Evolutionary conservation across 1,140 invertebrate species (phyloP), one percentile per base, ranked within the genome.

Genomic region (Pseudomyrmex dendroicus): DNA sequence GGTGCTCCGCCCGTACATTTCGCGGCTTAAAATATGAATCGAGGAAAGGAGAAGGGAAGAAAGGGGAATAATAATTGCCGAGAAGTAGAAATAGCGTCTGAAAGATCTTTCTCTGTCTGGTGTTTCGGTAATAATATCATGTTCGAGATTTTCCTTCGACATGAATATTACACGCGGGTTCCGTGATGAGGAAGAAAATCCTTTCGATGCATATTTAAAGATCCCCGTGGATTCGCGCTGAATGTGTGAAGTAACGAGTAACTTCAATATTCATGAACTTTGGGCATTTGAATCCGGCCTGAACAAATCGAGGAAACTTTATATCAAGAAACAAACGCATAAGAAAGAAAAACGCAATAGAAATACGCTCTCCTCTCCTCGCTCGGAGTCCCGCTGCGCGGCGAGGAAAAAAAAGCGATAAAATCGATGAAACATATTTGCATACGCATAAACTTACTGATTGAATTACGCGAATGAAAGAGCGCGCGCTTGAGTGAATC

Each of bases 191-290:
- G 52, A 78, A 48, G 61, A 57, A 48, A 46, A 54, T 68, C 44
- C 64, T 68, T 48, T 52, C 35, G 74, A 66, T 68, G 74, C 64
- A 68, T 70, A 78, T 78, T 78, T 48, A 78, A 78, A 78, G 50
- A 78, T 70, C 56, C 57, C 9, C n/a, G 35, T 44, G 70, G 22
- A 52, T 76, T 82, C 48, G 52, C 57, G 46, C 25, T 73, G 67
- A 72, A 82, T 73, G 70, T 76, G 50, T 56, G 50, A 73, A 73
- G 17, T 82, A 61, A 73, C 70, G 70, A 76, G 17, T 73, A 44
- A 66, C 70, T 82, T 73, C 25, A 72, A 82, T 73, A 82, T 73
- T 73, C 78, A 73, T 82, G 57, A 73, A 54, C 59, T 52, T 73
- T 62, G 12, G 22, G 0, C n/a, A 35, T 70, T 82, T 52, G 35